Evolutionary conservation across 2,797 vertebrate species (phyloP).

Genomic region (Poecilia gillii): DNA sequence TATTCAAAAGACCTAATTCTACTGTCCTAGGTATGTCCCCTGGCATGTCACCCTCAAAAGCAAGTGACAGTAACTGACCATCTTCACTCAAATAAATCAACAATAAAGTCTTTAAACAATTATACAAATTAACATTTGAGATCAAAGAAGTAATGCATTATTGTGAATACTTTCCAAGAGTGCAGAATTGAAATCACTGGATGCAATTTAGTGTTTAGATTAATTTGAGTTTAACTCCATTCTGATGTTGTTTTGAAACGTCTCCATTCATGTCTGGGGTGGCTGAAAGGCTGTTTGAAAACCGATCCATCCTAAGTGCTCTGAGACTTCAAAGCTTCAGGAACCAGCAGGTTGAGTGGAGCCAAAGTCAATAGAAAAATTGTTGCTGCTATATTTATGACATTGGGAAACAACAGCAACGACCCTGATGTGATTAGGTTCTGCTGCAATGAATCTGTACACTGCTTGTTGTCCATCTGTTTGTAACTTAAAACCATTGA

Average conservation of each 20-base stretch:
- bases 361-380: conserved; percentile 69
- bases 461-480: conserved; percentile 63
- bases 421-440: conserved; percentile 68
- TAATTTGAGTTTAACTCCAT: conserved; percentile 4
- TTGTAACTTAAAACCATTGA: conserved; percentile 59
- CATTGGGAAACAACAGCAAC: conserved; percentile 56
- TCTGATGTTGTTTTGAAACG: conserved; percentile 4
- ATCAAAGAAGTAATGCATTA: not conserved
- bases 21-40: no score
- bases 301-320: conserved; percentile 55
- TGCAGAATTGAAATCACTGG: not conserved
- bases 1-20: not conserved
- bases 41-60: no score
- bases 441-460: conserved; percentile 59
- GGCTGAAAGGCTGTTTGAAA: conserved; percentile 45
- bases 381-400: conserved; percentile 70
- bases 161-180: not conserved
- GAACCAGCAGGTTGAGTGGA: conserved; percentile 57
- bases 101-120: not conserved
- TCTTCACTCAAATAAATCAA: not conserved
- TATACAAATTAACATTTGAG: not conserved
- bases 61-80: not conserved
- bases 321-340: conserved; percentile 39
- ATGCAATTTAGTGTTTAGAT: conserved; percentile 1
- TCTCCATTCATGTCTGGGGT: conserved; percentile 16